These are phyloP conservation scores for Margarornis squamiger DNA, from an alignment of 2,797 vertebrate genomes.

Conservation along the genomic window DNA sequence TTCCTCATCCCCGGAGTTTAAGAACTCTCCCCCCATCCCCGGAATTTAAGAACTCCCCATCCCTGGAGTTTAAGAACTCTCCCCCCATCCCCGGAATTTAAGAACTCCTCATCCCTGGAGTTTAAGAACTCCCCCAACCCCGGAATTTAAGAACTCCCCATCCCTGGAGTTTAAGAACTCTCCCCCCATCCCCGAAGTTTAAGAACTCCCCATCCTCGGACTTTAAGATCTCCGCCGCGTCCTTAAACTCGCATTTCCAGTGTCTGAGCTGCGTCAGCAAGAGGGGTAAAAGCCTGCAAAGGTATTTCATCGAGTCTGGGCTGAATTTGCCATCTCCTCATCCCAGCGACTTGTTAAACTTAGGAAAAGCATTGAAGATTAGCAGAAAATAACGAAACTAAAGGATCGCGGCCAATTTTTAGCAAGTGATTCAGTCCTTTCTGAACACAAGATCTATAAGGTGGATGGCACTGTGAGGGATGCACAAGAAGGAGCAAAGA, in stretches of 20 bases:
- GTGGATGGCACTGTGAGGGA: neutral
- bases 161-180: too few relatives aligned
- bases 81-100: too few relatives aligned
- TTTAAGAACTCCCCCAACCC: too few relatives aligned
- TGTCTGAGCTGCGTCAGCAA: neutral
- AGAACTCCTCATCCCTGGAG: too few relatives aligned
- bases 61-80: too few relatives aligned
- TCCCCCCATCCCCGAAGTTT: neutral
- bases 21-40: too few relatives aligned
- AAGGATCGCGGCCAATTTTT: neutral
- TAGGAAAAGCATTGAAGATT: neutral
- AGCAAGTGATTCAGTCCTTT: neutral
- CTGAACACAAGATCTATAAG: neutral
- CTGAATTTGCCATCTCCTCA: neutral
- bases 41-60: too few relatives aligned
- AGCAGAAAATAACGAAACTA: neutral
- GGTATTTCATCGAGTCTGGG: neutral
- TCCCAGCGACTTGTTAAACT: neutral
- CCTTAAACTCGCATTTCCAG: fast-evolving
- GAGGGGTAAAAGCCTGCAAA: fast-evolving
- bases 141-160: too few relatives aligned
- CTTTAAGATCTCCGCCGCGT: too few relatives aligned
- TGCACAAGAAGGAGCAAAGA: neutral
- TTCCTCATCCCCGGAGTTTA: too few relatives aligned
- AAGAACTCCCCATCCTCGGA: too few relatives aligned